phyloP scores from a whole-genome alignment of 2,113 vertebrate species.

The Zosterops lateralis region DNA sequence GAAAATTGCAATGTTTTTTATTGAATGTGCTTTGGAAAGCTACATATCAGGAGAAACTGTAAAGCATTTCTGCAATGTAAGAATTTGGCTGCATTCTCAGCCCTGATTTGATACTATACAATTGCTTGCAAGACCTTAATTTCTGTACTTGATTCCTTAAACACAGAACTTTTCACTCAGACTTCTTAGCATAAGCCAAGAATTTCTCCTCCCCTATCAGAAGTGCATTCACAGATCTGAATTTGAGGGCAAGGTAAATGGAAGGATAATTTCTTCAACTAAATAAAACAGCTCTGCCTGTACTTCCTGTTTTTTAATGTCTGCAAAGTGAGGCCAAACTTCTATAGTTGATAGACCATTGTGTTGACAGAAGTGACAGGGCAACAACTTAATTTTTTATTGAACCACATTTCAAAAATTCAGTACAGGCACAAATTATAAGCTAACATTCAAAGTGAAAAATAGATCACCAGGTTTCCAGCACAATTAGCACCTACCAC shows the following conservation, averaged over 20 bases:
- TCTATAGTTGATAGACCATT: not conserved
- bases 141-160: not conserved
- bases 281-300: not conserved
- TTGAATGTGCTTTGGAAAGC: not conserved
- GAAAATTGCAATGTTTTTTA: not conserved
- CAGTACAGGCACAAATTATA: not conserved
- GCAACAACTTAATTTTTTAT: slow-evolving; percentile 10
- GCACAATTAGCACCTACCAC: not conserved
- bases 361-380: not conserved
- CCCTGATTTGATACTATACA: not conserved
- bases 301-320: not conserved
- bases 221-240: not conserved
- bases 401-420: slow-evolving; percentile 15
- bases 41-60: not conserved
- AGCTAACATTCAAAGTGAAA: not conserved
- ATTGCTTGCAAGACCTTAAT: not conserved
- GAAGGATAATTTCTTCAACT: not conserved
- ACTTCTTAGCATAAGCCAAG: not conserved
- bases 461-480: not conserved
- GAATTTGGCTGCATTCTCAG: not conserved
- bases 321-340: slow-evolving; percentile 4
- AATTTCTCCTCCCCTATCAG: not conserved
- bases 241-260: not conserved
- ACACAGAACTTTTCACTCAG: not conserved
- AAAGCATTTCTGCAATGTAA: not conserved